Percentiles rank a stretch among this genome's conserved stretches.
These are phyloP conservation scores for Drosophila pruinosa DNA, from an alignment of 1,140 invertebrate genomes.

Conservation along the genomic window DNA sequence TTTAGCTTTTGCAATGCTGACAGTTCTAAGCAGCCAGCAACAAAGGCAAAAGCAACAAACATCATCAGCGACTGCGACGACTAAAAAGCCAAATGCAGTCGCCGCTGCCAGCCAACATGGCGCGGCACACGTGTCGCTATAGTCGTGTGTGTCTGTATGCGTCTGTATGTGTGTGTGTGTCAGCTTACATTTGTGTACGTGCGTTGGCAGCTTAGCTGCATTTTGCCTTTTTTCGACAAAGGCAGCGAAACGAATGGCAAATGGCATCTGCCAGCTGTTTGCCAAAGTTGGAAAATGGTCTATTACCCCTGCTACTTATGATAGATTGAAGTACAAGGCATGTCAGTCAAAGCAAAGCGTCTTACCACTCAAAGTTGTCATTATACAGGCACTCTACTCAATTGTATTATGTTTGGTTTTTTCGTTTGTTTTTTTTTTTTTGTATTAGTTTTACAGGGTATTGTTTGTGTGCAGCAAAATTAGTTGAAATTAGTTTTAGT, in stretches of 20 bases:
- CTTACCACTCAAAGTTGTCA: background rate
- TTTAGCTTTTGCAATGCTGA: slow-evolving; percentile 73
- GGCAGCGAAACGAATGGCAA: slow-evolving; percentile 29
- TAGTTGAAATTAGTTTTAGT: slow-evolving; percentile 45
- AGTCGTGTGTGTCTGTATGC: slow-evolving; percentile 4
- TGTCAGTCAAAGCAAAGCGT: background rate
- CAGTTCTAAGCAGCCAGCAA: slow-evolving; percentile 48
- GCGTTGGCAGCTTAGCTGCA: slow-evolving; percentile 40
- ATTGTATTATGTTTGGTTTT: too few relatives aligned
- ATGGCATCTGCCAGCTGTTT: background rate
- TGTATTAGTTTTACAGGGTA: slow-evolving; percentile 13
- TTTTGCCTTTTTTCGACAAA: slow-evolving; percentile 59
- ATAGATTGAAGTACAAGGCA: background rate
- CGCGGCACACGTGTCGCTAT: slow-evolving; percentile 64
- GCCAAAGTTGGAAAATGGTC: background rate
- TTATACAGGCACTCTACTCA: too few relatives aligned
- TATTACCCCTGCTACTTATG: background rate
- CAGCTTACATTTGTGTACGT: background rate
- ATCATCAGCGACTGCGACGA: slow-evolving; percentile 2
- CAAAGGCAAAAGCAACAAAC: slow-evolving; percentile 6
- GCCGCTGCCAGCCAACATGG: slow-evolving; percentile 71
- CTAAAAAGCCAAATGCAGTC: slow-evolving; percentile 45
- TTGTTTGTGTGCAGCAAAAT: background rate
- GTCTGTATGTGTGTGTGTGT: slow-evolving; percentile 19
- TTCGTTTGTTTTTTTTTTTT: background rate